Percentiles rank a stretch among this genome's conserved stretches.
Conservation (phyloP, 2,888 invertebrate genomes). For the Sarcophaga variegata region DNA sequence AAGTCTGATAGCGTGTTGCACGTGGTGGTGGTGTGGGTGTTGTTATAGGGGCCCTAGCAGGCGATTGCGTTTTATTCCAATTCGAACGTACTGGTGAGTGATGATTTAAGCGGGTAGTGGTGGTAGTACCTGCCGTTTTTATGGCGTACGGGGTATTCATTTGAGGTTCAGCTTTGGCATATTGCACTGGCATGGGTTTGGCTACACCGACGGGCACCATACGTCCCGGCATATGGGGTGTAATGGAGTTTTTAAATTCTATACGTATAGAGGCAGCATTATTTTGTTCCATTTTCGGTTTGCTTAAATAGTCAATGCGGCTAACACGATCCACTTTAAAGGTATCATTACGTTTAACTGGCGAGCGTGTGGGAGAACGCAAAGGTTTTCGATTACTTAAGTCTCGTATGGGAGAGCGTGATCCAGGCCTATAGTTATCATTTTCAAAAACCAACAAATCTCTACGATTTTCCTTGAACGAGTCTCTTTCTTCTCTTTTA, state of each 20-base stretch:
- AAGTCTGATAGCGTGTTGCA: constrained; percentile 77
- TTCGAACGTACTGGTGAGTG: constrained; percentile 63
- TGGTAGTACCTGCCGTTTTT: constrained; percentile 12
- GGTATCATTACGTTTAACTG: constrained; percentile 76
- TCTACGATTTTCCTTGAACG: constrained; percentile 74
- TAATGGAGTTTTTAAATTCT: constrained; percentile 81
- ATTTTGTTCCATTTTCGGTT: background rate
- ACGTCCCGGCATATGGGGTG: constrained; percentile 79
- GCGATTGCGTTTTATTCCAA: constrained; percentile 63
- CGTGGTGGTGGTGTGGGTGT: background rate
- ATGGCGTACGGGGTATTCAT: constrained; percentile 33
- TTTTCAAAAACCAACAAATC: constrained; percentile 79
- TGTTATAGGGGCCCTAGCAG: background rate
- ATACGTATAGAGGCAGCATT: constrained; percentile 77
- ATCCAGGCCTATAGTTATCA: constrained; percentile 80
- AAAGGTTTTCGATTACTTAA: constrained; percentile 67
- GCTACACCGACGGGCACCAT: constrained; percentile 81
- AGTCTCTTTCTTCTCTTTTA: constrained; percentile 9
- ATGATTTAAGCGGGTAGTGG: constrained; percentile 46
- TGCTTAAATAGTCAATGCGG: constrained; percentile 31
- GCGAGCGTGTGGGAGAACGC: constrained; percentile 73
- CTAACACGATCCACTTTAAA: constrained; percentile 75
- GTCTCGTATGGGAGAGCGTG: constrained; percentile 78
- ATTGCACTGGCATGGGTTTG: constrained; percentile 78
- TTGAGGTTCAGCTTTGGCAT: constrained; percentile 7